phyloP scores from a whole-genome alignment of 2,888 invertebrate genomes.

The Ceramica pisi region DNA sequence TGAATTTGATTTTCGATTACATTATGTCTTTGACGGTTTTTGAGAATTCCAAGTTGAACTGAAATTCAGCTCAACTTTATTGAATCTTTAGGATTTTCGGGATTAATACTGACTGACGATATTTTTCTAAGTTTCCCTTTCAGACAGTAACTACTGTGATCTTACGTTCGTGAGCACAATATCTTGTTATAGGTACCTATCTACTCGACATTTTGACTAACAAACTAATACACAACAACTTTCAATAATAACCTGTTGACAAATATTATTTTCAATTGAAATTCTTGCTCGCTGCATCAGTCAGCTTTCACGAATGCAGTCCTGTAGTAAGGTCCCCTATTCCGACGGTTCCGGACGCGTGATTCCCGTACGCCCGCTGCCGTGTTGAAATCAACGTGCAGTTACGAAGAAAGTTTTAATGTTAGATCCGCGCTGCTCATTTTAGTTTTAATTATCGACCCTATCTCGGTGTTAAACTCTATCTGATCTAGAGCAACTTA shows the following conservation, averaged over 20 bases:
- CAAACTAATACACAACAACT: not conserved
- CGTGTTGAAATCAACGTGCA: not conserved
- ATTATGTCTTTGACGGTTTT: no score
- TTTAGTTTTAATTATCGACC: slow-evolving; percentile 2
- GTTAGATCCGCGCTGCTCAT: not conserved
- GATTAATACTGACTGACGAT: no score
- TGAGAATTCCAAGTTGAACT: not conserved
- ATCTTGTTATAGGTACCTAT: no score
- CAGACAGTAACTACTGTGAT: not conserved
- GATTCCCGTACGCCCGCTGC: no score
- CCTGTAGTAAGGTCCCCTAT: not conserved
- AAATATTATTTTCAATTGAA: not conserved
- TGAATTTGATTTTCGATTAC: not conserved
- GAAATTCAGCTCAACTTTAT: not conserved
- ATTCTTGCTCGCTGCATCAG: not conserved
- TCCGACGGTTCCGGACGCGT: not conserved
- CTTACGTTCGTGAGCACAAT: not conserved
- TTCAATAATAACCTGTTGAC: no score
- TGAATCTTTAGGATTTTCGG: no score
- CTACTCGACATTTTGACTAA: not conserved
- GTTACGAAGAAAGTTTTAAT: not conserved
- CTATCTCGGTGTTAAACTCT: not conserved
- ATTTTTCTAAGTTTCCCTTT: no score
- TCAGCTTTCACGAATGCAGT: not conserved
- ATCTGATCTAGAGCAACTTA: not conserved